phyloP scores from a whole-genome alignment of 2,888 invertebrate species.

The Formica aserva region DNA sequence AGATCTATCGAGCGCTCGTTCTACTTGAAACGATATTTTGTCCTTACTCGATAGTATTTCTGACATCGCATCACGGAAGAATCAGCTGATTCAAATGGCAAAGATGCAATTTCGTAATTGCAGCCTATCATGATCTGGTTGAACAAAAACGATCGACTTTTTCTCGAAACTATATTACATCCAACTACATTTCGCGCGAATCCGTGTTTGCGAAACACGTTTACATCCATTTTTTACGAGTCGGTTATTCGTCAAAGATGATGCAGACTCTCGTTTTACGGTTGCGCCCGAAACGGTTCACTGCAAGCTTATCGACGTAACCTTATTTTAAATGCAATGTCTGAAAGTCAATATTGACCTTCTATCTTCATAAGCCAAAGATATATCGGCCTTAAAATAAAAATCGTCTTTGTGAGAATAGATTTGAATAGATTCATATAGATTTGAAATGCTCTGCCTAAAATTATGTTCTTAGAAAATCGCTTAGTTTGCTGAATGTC shows the following conservation, averaged over 20 bases:
- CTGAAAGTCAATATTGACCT: slow-evolving; percentile 15
- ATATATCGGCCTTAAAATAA: slow-evolving; percentile 27
- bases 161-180: not conserved
- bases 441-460: not conserved
- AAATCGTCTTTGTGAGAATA: slow-evolving; percentile 25
- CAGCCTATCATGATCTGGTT: not conserved
- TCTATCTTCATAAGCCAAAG: slow-evolving; percentile 33
- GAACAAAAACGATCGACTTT: slow-evolving; percentile 5
- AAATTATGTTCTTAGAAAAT: slow-evolving; percentile 34
- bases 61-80: not conserved
- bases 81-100: not conserved
- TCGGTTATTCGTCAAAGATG: slow-evolving; percentile 39
- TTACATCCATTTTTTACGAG: slow-evolving; percentile 23
- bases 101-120: slow-evolving; percentile 5
- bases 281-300: not conserved
- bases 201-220: not conserved
- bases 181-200: slow-evolving; percentile 11
- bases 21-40: slow-evolving; percentile 18
- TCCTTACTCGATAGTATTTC: not conserved
- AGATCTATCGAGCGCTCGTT: slow-evolving; percentile 29
- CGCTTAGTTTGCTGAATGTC: not conserved
- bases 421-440: slow-evolving; percentile 30
- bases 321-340: slow-evolving; percentile 20
- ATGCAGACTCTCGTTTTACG: not conserved
- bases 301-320: slow-evolving; percentile 24